These are phyloP conservation scores for Bombus affinis DNA, from an alignment of 1,140 invertebrate genomes.

Conservation along the genomic window DNA sequence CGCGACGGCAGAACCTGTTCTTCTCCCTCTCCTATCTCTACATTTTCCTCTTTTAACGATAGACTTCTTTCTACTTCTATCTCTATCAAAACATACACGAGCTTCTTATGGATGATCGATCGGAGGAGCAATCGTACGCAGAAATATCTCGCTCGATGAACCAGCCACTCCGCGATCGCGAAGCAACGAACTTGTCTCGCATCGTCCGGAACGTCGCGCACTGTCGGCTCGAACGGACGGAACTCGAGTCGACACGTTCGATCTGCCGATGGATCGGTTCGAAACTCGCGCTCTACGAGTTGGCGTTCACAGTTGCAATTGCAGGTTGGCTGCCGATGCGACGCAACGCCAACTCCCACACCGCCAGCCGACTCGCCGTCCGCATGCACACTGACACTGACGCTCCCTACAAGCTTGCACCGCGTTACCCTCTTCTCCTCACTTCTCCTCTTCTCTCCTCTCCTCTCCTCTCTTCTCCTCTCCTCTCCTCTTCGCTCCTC, in stretches of 20 bases:
- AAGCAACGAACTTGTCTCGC: background rate
- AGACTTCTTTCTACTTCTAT: no score
- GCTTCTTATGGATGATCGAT: slow-evolving; percentile 22
- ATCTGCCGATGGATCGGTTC: background rate
- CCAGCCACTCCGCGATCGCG: slow-evolving; percentile 5
- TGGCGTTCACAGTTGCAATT: background rate
- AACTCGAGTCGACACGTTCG: background rate
- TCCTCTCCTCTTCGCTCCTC: background rate
- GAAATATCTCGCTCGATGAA: background rate
- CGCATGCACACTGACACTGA: slow-evolving; percentile 73
- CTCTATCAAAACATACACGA: background rate
- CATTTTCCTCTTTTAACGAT: background rate
- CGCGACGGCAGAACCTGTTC: slow-evolving; percentile 21
- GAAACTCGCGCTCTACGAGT: background rate
- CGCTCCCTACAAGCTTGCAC: slow-evolving; percentile 59
- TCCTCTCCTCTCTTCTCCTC: background rate
- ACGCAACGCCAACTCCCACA: slow-evolving; percentile 23
- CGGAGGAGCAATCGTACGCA: background rate
- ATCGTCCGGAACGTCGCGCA: background rate
- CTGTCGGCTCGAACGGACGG: background rate
- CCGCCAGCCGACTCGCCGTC: slow-evolving; percentile 59
- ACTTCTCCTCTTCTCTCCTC: background rate
- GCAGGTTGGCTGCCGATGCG: background rate
- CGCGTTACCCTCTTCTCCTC: slow-evolving; percentile 2
- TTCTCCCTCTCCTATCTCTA: background rate